Evolutionary conservation across 2,797 vertebrate species (phyloP).

Genomic region (Poecilia wingei): DNA sequence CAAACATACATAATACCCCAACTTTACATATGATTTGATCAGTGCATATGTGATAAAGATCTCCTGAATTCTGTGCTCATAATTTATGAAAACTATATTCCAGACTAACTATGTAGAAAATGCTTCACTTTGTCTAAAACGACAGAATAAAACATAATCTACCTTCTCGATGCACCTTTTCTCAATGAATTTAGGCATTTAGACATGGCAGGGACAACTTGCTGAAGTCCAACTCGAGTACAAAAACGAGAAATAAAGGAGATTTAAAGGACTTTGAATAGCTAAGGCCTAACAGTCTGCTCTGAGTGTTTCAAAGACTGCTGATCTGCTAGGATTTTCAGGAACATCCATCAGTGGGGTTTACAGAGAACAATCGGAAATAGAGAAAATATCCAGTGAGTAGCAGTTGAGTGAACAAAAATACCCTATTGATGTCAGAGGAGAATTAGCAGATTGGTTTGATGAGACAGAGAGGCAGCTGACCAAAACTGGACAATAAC

Average conservation of each 20-base stretch:
- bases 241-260: background rate
- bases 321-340: background rate
- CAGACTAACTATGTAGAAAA: background rate
- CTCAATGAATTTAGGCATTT: background rate
- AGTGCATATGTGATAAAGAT: background rate
- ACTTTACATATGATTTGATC: background rate
- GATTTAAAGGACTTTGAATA: conserved; percentile 7
- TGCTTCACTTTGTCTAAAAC: background rate
- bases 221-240: background rate
- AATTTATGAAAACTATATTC: background rate
- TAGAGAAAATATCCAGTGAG: background rate
- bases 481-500: background rate
- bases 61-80: background rate
- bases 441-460: background rate
- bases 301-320: background rate
- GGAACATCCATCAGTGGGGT: background rate
- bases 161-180: background rate
- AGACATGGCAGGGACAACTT: background rate
- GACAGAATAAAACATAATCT: background rate
- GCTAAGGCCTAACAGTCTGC: background rate
- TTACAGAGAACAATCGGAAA: background rate
- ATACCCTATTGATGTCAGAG: background rate
- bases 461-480: background rate
- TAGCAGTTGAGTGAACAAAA: background rate
- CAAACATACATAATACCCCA: too few relatives aligned